Base-by-base conservation (phyloP, 2,797 vertebrate species). In the Neostethus bicornis region DNA sequence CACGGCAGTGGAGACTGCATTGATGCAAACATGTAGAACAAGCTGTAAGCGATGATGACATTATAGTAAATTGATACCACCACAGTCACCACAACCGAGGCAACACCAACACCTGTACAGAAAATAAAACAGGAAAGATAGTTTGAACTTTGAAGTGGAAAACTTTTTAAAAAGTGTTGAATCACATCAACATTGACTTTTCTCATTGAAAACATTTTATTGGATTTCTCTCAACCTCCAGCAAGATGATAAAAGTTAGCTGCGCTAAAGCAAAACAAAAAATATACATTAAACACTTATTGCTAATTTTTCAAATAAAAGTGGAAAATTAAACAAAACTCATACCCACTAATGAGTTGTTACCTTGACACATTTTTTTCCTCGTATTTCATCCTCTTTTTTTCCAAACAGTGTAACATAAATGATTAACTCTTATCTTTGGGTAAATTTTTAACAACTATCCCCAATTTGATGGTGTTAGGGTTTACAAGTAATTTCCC, bases 1-100 rank as follows among this genome's bases (percentile, higher is more conserved):
- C 97, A 99, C 0, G 96, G 97, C 8, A 99, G 75, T 20, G 93
- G 90, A 62, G 52, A 90, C 90, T 92, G 95, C 90, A 99, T 96
- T 6, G 96, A 98, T 53, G 95, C 94, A 70, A 97, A 98, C 58
- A 99, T 80, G 83, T 99, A 99, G 87, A 94, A 98, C 61, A 99
- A 84, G 10, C 94, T 93, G 56, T 99, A 98, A 65, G 89, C 89
- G 14, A 99, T 93, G 81, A 99, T 97, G 61, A 96, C 93, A 0
- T 97, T 98, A 66, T 99, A 99, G 79, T 98, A 98, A 57, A 98
- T 86, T 0, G 91, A 62, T 45, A 98, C 91, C 31, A 96, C 85
- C 0, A 92, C 63, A 51, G 92, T 95, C 73, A 95, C 90, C 60
- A 95, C 28, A 50, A 97, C 89, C 93, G 95, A 96, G 0, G 92